phyloP scores from a whole-genome alignment of 2,888 invertebrate genomes.

The Tetanocera ferruginea region DNA sequence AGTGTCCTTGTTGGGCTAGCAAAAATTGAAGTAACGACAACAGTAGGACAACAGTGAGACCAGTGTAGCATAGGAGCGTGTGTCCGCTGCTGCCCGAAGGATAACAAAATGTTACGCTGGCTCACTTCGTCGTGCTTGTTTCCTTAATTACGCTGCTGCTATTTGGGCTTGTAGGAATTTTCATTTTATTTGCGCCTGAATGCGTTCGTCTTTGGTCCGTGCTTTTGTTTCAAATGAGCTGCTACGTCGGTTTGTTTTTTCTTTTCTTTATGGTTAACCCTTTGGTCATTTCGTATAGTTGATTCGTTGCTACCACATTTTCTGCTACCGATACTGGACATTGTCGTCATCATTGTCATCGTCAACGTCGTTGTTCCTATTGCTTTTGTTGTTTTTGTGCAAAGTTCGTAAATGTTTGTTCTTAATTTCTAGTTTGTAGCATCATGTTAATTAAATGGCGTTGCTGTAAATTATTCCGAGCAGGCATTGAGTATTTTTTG shows the following conservation, averaged over 20 bases:
- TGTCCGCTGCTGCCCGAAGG: background rate
- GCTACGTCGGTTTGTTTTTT: background rate
- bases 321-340: too few relatives aligned
- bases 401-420: slow-evolving; percentile 5
- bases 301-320: background rate
- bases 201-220: background rate
- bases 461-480: slow-evolving; percentile 27
- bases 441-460: slow-evolving; percentile 24
- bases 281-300: background rate
- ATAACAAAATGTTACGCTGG: background rate
- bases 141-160: slow-evolving; percentile 22
- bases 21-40: too few relatives aligned
- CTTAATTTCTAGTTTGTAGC: slow-evolving; percentile 25
- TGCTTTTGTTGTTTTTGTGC: background rate
- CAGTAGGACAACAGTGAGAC: background rate
- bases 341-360: background rate
- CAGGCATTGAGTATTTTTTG: slow-evolving; percentile 19
- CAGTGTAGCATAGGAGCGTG: background rate
- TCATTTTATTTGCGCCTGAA: slow-evolving; percentile 18
- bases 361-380: background rate
- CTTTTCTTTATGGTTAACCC: background rate
- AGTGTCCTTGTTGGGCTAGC: too few relatives aligned
- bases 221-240: background rate
- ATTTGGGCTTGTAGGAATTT: background rate
- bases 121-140: background rate